These are phyloP conservation scores for Trichopoda pennipes DNA, from an alignment of 2,888 invertebrate genomes.

Conservation along the genomic window DNA sequence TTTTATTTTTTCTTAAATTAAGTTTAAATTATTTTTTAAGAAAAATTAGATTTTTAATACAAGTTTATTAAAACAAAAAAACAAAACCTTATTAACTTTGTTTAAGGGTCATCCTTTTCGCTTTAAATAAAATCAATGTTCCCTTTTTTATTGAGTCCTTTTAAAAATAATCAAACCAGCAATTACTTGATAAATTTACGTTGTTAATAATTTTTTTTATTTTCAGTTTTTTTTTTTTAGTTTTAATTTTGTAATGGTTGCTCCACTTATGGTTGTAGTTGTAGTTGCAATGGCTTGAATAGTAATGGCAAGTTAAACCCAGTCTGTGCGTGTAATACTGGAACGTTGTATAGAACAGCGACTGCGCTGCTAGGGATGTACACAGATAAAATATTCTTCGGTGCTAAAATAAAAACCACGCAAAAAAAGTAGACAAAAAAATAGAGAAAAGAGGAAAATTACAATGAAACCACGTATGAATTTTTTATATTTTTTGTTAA, in stretches of 20 bases:
- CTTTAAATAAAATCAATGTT: no score
- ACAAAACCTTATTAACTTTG: no score
- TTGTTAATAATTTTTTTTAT: conserved; percentile 46
- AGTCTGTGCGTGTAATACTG: conserved; percentile 74
- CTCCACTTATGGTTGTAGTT: conserved; percentile 6
- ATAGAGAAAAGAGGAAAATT: not conserved
- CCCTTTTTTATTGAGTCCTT: no score
- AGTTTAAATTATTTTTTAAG: no score
- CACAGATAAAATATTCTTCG: conserved; percentile 78
- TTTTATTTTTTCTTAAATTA: no score
- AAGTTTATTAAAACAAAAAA: no score
- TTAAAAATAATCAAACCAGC: not conserved
- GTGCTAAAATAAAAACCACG: conserved; percentile 72
- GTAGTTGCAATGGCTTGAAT: not conserved
- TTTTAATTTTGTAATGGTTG: conserved; percentile 17
- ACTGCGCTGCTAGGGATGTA: conserved; percentile 75
- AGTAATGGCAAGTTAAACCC: conserved; percentile 70
- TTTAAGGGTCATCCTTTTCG: no score
- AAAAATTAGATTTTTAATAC: no score
- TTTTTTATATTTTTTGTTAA: not conserved
- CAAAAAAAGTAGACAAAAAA: not conserved
- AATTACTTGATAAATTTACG: conserved; percentile 23
- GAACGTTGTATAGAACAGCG: conserved; percentile 70
- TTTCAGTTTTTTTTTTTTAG: not conserved
- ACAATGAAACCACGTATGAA: not conserved